Conservation (phyloP, 1,140 invertebrate species). For the Scaptomyza montana region DNA sequence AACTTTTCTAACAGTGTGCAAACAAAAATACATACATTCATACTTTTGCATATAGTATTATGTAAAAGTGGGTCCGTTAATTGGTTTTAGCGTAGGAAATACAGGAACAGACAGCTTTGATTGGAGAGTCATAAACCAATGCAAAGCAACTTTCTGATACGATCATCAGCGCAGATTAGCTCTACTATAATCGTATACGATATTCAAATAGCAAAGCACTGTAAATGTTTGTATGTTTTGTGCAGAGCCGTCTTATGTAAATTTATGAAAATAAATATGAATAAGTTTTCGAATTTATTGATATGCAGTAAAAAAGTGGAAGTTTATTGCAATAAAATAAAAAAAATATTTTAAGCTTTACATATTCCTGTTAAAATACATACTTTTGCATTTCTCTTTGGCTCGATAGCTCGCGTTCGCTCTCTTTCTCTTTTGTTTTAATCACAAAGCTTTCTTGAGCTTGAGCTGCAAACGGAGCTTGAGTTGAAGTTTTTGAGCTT, state of each 20-base stretch:
- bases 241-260: not conserved
- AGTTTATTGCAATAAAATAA: not conserved
- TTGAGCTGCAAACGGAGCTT: conserved; percentile 35
- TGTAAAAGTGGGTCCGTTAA: conserved; percentile 1
- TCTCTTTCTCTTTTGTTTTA: conserved; percentile 12
- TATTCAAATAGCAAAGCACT: conserved; percentile 13
- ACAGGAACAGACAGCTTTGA: conserved; percentile 34
- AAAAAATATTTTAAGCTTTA: not conserved
- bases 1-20: not conserved
- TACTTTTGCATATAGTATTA: not conserved
- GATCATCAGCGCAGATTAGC: conserved; percentile 15
- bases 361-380: conserved; percentile 17
- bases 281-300: not conserved
- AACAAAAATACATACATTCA: not conserved
- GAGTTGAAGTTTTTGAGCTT: conserved; percentile 7
- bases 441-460: conserved; percentile 27
- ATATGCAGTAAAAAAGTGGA: not conserved
- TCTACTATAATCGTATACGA: conserved; percentile 30
- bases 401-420: conserved; percentile 9
- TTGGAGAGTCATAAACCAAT: conserved; percentile 23
- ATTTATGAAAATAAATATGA: not conserved
- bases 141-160: conserved; percentile 41
- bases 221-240: not conserved
- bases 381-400: conserved; percentile 22
- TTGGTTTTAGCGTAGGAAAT: conserved; percentile 12